phyloP scores from a whole-genome alignment of 2,888 invertebrate genomes.

The Drosophila testacea region DNA sequence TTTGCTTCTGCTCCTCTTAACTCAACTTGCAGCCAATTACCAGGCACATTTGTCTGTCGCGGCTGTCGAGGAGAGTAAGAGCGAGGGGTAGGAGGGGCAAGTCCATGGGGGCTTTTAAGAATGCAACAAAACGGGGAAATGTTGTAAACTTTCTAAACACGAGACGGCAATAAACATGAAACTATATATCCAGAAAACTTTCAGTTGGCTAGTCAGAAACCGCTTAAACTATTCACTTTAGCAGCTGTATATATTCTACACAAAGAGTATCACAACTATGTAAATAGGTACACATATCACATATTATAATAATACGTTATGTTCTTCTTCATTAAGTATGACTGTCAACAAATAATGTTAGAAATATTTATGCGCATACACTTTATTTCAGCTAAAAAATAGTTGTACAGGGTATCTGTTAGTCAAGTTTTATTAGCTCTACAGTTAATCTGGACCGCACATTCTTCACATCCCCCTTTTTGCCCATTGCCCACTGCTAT shows the following conservation, averaged over 20 bases:
- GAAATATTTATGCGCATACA: too few relatives aligned
- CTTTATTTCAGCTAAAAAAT: too few relatives aligned
- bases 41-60: conserved; percentile 58
- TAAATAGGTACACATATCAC: not conserved
- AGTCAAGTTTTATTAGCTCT: not conserved
- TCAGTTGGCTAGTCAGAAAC: conserved; percentile 28
- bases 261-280: not conserved
- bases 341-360: not conserved
- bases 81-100: not conserved
- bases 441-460: conserved; percentile 23
- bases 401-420: conserved; percentile 1
- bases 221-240: conserved; percentile 56
- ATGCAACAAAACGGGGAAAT: conserved; percentile 57
- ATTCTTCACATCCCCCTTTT: conserved; percentile 16
- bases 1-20: not conserved
- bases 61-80: conserved; percentile 7
- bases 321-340: not conserved
- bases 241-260: conserved; percentile 40
- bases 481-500: conserved; percentile 43
- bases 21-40: conserved; percentile 58
- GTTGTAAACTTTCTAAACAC: conserved; percentile 67
- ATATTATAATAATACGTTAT: not conserved
- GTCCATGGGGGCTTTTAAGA: conserved; percentile 45
- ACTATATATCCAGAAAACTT: conserved; percentile 27
- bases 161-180: conserved; percentile 68